phyloP scores from a whole-genome alignment of 2,888 invertebrate genomes.

The Notodonta ziczac region DNA sequence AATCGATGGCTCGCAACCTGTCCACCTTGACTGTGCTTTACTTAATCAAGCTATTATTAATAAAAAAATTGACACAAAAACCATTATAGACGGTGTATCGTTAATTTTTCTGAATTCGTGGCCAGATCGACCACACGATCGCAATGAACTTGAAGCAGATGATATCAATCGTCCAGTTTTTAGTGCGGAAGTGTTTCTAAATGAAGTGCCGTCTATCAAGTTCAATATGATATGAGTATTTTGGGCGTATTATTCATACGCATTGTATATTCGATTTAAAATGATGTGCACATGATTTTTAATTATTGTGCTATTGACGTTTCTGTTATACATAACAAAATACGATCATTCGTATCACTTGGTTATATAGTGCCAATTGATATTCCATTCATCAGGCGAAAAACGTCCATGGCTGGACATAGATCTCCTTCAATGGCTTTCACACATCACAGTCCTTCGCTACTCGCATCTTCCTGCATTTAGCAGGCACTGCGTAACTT shows the following conservation, averaged over 20 bases:
- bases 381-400: no score
- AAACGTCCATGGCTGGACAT: no score
- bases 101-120: constrained; percentile 24
- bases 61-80: constrained; percentile 32
- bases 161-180: constrained; percentile 56
- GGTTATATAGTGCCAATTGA: no score
- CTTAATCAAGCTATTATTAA: constrained; percentile 36
- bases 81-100: constrained; percentile 19
- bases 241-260: constrained; percentile 21
- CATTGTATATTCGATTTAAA: neutral
- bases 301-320: neutral
- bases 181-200: constrained; percentile 57
- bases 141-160: constrained; percentile 49
- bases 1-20: constrained; percentile 12
- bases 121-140: constrained; percentile 25
- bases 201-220: constrained; percentile 44
- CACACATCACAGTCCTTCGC: no score
- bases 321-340: no score
- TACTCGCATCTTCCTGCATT: no score
- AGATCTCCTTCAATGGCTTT: no score
- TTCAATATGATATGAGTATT: constrained; percentile 27
- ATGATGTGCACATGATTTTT: neutral
- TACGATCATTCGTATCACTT: no score
- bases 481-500: no score
- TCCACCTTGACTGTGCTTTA: constrained; percentile 39